Base-by-base conservation (phyloP, 2,113 vertebrate species). In the Scopus umbretta region DNA sequence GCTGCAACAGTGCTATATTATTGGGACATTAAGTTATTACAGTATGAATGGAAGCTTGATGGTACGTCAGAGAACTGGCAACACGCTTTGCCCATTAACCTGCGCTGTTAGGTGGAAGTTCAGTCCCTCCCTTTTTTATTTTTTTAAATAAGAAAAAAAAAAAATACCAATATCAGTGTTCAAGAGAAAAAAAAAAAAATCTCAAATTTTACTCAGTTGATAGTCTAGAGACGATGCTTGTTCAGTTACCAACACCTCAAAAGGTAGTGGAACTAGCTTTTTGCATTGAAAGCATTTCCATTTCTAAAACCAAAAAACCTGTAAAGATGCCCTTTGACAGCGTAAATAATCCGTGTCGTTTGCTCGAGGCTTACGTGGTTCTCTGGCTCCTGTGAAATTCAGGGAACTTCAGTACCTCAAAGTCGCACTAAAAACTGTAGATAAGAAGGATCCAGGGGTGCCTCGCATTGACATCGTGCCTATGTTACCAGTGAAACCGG, bases 311-410 rank as follows among this genome's bases (percentile, higher is more conserved):
- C 4, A 13, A 30, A 78, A 59, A 21, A 18, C 7, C 21, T 53
- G 12, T 42, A 12, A 85, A 85, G 16, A 13, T 13, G 7, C 4
- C 25, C 11, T 34, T 16, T 45, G n/a, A 42, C 50, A 94, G 27
- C 36, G 45, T 22, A 74, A 95, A 65, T 15, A 36, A 75, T 8
- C 43, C 6, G 0, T 12, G 11, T 7, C 17, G 49, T 40, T 68
- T 83, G 45, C 58, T 82, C 0, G 0, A 61, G 16, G 36, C 53
- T 40, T 47, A 26, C 47, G 10, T 0, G n/a, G 14, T 73, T 95
- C 26, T 40, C 21, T 36, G 38, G 30, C 34, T 70, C 2, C 4
- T 63, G n/a, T 59, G 73, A 86, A 61, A 73, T 32, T 49, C 1
- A 38, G 22, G 16, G 11, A 90, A 40, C 34, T 61, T 58, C 2